Evolutionary conservation across 2,797 vertebrate genomes (phyloP).

Genomic region (Falco peregrinus): DNA sequence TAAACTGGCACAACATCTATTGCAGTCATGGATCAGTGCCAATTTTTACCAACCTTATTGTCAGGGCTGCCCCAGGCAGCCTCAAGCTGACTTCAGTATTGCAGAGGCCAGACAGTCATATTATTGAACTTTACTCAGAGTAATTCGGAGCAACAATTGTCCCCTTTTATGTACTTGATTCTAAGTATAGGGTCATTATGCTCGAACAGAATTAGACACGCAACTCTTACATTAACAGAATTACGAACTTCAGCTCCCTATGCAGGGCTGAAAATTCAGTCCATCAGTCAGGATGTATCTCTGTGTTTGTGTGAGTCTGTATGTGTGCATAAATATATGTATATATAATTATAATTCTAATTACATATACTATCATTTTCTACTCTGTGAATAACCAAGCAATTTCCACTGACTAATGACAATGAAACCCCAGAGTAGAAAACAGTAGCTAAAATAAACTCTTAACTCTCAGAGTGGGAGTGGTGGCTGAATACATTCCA

Average conservation of each 20-base stretch:
- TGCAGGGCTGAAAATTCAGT: neutral
- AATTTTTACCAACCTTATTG: neutral
- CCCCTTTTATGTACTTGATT: neutral
- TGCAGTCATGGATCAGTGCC: neutral
- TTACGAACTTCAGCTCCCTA: neutral
- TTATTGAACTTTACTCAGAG: neutral
- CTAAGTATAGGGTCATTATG: neutral
- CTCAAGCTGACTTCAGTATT: neutral
- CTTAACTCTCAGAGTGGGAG: neutral
- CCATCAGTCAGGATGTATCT: neutral
- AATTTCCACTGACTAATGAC: conserved; percentile 29
- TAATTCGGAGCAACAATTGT: neutral
- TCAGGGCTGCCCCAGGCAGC: neutral
- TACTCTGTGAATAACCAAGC: neutral
- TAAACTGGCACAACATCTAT: neutral
- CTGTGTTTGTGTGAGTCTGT: neutral
- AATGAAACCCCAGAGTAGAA: neutral
- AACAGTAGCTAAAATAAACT: conserved; percentile 60
- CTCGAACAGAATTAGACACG: neutral
- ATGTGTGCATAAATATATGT: neutral
- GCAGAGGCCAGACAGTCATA: neutral
- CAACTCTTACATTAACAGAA: neutral
- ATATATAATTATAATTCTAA: neutral
- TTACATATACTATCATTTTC: conserved; percentile 26
- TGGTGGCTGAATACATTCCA: conserved; percentile 27